Evolutionary conservation across 1,140 invertebrate genomes (phyloP).

Genomic region (Lasaia peninsularis): DNA sequence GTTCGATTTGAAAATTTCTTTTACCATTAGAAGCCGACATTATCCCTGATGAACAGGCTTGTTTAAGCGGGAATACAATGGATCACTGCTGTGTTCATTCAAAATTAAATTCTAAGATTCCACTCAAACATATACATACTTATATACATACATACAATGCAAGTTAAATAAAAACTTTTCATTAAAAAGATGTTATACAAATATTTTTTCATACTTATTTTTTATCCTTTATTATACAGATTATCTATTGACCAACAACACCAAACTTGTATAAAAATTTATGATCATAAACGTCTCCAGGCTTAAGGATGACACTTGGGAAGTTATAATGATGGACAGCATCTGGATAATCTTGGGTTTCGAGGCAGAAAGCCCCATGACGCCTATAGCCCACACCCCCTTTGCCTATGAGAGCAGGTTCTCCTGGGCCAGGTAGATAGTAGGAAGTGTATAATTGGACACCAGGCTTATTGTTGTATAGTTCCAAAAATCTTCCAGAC

Average conservation of each 20-base stretch:
- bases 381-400: constrained; percentile 82
- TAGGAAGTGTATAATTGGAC: constrained; percentile 94
- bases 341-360: constrained; percentile 96
- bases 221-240: too few species aligned
- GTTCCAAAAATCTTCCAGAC: constrained; percentile 85
- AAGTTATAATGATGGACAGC: constrained; percentile 91
- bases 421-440: constrained; percentile 80
- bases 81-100: too few species aligned
- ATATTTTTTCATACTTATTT: too few species aligned
- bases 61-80: too few species aligned
- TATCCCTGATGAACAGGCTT: too few species aligned
- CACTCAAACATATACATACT: too few species aligned
- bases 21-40: too few species aligned
- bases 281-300: constrained; percentile 85
- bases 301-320: constrained; percentile 84
- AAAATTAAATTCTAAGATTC: too few species aligned
- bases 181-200: too few species aligned
- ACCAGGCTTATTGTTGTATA: constrained; percentile 91
- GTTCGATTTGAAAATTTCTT: too few species aligned
- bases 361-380: constrained; percentile 91
- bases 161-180: too few species aligned
- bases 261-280: constrained; percentile 79
- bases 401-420: constrained; percentile 82
- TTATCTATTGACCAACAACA: constrained; percentile 4
- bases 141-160: too few species aligned